Base-by-base conservation (phyloP, 92 coral and sea anemone species). In the Porites rus region DNA sequence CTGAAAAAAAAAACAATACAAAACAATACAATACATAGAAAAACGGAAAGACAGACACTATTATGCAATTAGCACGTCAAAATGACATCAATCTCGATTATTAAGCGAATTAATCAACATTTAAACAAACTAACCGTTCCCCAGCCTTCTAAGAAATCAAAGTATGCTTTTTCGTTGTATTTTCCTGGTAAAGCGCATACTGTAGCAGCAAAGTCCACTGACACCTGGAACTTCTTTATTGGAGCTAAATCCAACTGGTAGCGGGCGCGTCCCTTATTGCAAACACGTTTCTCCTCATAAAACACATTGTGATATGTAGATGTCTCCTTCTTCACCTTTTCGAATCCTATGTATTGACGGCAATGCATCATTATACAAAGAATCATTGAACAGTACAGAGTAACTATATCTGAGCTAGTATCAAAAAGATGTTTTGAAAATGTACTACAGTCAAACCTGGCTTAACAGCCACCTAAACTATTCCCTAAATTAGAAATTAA, bases 251-350 rank as follows among this genome's bases (percentile, higher is more conserved):
- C 88, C 77, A 75, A 67, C 61, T 75, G 91, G 58, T 81, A 88
- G 0, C 87, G 87, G 7, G 87, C 91, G 16, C 73, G 69, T 8
- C 91, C 91, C 22, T 78, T 56, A 67, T 82, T 88, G 59, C 87
- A 82, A 7, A 88, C 78, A 7, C 66, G 74, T 50, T 75, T 82
- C 83, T 88, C 82, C 56, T 88, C 87, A 24, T 64, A 75, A 67
- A 88, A 88, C 65, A 88, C 83, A 38, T 88, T 82, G 70, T 88
- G 68, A 21, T 67, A 50, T 59, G 58, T 60, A 19, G 69, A 63
- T 17, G 91, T 88, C 46, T 88, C 83, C 67, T 75, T 75, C 50
- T 66, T 43, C 43, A 88, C 60, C 67, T 82, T 22, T 20, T 68
- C 74, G n/a, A 74, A 82, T 2, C 72, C 91, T 88, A 20, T 38